Evolutionary conservation across 2,113 vertebrate species (phyloP).

Genomic region (Eurypyga helias): DNA sequence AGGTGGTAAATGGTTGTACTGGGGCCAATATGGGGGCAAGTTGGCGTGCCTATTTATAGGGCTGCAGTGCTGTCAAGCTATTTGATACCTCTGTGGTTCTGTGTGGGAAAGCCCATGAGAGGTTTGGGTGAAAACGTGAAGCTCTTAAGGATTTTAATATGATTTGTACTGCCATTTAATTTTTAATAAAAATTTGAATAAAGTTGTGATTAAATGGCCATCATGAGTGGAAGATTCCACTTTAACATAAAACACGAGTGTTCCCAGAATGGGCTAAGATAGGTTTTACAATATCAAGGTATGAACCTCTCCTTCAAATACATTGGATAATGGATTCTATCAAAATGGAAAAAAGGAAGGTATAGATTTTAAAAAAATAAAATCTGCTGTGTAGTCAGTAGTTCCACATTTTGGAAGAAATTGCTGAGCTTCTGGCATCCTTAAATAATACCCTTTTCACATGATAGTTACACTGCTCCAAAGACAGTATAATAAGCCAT

Average conservation of each 20-base stretch:
- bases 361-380: constrained; percentile 14
- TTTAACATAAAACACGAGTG: neutral
- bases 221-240: constrained; percentile 55
- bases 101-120: constrained; percentile 60
- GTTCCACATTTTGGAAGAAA: constrained; percentile 70
- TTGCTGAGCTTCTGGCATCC: constrained; percentile 65
- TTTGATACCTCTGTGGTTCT: constrained; percentile 71
- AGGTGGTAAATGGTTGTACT: constrained; percentile 73
- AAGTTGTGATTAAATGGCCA: constrained; percentile 52
- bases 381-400: constrained; percentile 64
- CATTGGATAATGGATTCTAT: constrained; percentile 21
- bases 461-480: constrained; percentile 72
- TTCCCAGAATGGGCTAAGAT: constrained; percentile 28
- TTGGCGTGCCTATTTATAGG: constrained; percentile 67
- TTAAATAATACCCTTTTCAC: constrained; percentile 72
- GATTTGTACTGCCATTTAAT: constrained; percentile 74
- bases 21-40: constrained; percentile 67
- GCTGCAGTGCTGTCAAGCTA: constrained; percentile 52
- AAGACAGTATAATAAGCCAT: constrained; percentile 66
- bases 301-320: constrained; percentile 40
- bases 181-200: constrained; percentile 76
- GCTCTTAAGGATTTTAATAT: constrained; percentile 65
- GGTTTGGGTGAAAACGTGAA: constrained; percentile 62
- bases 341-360: constrained; percentile 61
- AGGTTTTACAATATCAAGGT: constrained; percentile 6